A percentile compares a stretch with the other conserved stretches of the same genome.
Conservation (phyloP, 2,797 vertebrate species). For the Setipinna tenuifilis region DNA sequence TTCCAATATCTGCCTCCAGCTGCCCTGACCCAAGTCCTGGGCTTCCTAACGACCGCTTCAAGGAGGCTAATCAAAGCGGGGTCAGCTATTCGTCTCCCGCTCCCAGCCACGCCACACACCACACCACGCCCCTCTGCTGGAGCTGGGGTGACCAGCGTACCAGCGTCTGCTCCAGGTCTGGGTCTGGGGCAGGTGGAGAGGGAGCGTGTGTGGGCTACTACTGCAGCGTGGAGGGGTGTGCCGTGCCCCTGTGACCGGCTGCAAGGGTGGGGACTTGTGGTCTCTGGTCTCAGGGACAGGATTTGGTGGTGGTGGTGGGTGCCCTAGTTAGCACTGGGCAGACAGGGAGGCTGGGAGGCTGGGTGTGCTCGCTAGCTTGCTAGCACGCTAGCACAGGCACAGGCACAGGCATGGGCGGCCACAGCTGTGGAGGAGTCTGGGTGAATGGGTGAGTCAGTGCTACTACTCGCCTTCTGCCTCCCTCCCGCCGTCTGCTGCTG, state of each 20-base stretch:
- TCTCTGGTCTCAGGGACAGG: neutral
- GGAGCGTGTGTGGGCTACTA: neutral
- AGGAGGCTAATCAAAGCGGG: conserved; percentile 66
- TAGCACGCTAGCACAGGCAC: too few species aligned
- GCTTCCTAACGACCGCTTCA: conserved; percentile 66
- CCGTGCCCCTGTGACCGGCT: neutral
- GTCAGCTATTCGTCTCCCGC: conserved; percentile 58
- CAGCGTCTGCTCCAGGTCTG: neutral
- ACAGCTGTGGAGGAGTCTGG: neutral
- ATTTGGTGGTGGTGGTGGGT: neutral
- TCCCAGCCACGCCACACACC: conserved; percentile 1
- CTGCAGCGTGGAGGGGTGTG: neutral
- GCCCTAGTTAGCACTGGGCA: neutral
- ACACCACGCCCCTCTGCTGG: conserved; percentile 46
- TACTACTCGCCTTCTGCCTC: conserved; percentile 25
- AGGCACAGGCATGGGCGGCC: too few species aligned
- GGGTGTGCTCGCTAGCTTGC: neutral
- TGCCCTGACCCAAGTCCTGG: conserved; percentile 70
- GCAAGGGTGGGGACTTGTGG: neutral
- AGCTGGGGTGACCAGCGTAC: neutral
- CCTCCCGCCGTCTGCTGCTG: conserved; percentile 47
- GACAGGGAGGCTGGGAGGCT: neutral
- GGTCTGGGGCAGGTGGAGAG: neutral
- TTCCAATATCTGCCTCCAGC: conserved; percentile 81
- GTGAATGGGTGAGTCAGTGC: neutral